Conservation (phyloP, 1,140 invertebrate species). For the Vanessa tameamea region DNA sequence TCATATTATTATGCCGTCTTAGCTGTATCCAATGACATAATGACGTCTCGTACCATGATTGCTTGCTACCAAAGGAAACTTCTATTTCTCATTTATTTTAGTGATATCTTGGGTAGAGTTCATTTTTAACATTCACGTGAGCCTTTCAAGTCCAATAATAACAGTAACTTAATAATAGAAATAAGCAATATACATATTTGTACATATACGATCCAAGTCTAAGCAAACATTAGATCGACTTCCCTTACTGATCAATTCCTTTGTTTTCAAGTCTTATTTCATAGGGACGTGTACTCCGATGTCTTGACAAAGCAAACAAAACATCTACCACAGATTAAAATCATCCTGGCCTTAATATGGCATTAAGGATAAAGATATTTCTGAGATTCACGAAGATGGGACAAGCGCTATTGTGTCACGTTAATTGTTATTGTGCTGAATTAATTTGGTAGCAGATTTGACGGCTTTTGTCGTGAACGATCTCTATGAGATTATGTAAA, state of each 20-base stretch:
- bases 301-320: constrained; percentile 30
- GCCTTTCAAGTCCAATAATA: no score
- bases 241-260: constrained; percentile 6
- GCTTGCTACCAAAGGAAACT: neutral
- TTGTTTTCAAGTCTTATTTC: constrained; percentile 11
- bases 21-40: neutral
- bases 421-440: constrained; percentile 43
- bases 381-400: constrained; percentile 28
- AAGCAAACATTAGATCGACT: neutral
- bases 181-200: no score
- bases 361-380: constrained; percentile 36
- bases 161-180: no score
- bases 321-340: constrained; percentile 33
- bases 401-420: constrained; percentile 35
- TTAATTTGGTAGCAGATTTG: constrained; percentile 37
- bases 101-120: neutral
- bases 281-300: constrained; percentile 8
- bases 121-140: no score
- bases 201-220: no score
- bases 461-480: constrained; percentile 23
- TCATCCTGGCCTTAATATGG: constrained; percentile 35
- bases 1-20: neutral
- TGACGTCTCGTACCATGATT: neutral
- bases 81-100: neutral
- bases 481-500: constrained; percentile 3